Evolutionary conservation across 2,888 invertebrate species (phyloP), one percentile per base, ranked within the genome.

Genomic region (Lasioglossum malachurum): DNA sequence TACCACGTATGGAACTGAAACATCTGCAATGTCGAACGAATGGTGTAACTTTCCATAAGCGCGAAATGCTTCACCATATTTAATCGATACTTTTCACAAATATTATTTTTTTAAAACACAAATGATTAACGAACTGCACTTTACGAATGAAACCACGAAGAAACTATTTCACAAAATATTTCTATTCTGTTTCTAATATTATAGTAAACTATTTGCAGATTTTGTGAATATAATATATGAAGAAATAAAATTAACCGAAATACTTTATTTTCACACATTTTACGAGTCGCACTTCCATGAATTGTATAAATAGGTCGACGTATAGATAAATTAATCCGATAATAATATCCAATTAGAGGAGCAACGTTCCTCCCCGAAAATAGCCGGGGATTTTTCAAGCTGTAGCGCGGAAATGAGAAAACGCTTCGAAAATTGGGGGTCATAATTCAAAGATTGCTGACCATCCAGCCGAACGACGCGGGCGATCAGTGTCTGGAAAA

Each of bases 361-460:
- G 7, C 8, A 16, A 46, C 3, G 14, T 27, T 60, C 27, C 44
- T 23, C 23, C 27, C 44, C 14, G 72, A 46, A 27, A 31, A 46
- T 8, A 19, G 46, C 3, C 5, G 46, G 27, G 8, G 31, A 44
- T 73, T 73, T 73, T 73, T 27, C 44, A 49, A 49, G 10, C 19
- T 10, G 35, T 31, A 31, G 8, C 49, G 35, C 31, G 41, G 31
- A 49, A 49, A 44, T 49, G 73, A 49, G 49, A 49, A 35, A 49
- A 23, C 31, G 73, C 16, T 27, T 4, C 12, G 31, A 23, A 12
- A 49, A 73, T 73, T 31, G 12, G 31, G 31, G 23, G 23, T 49
- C 46, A 35, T 73, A 73, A 49, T 35, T 73, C 49, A 49, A 49
- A 35, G 49, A 73, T 73, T 16, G 35, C 73, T 31, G 49, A 49